A percentile compares a stretch with the other conserved stretches of the same genome.
Conservation (phyloP, 2,888 invertebrate species). For the Cephus rjabovi region DNA sequence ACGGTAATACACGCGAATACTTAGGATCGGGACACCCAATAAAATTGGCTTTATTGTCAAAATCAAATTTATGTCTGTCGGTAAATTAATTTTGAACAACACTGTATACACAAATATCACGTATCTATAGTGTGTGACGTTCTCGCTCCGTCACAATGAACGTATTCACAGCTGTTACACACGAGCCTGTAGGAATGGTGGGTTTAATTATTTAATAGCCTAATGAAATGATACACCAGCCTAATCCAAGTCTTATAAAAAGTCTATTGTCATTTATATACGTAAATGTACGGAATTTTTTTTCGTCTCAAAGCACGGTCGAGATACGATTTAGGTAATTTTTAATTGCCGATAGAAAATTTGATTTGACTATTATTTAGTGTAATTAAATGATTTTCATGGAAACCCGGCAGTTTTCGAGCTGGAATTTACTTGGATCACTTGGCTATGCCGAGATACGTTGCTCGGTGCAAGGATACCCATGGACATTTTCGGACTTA, state of each 20-base stretch:
- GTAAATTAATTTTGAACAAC: not conserved
- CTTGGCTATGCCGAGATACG: not conserved
- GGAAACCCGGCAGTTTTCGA: not conserved
- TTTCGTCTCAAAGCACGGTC: not conserved
- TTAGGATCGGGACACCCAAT: not conserved
- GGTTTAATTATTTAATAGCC: constrained; percentile 56
- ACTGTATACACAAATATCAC: not conserved
- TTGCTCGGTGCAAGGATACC: not conserved
- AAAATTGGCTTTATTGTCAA: not conserved
- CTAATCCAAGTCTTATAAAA: constrained; percentile 54
- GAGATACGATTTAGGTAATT: not conserved
- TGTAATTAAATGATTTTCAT: not conserved
- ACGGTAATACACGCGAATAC: too few species aligned
- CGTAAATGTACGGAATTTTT: not conserved
- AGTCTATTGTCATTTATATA: constrained; percentile 37
- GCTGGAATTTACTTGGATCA: not conserved
- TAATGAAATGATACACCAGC: constrained; percentile 58
- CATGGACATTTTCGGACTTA: not conserved
- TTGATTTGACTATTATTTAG: not conserved
- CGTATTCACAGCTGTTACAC: constrained; percentile 46
- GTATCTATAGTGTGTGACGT: not conserved
- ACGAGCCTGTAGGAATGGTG: constrained; percentile 20
- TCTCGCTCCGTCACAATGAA: constrained; percentile 23
- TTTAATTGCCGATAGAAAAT: not conserved
- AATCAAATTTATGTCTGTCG: not conserved